phyloP scores from a whole-genome alignment of 2,797 vertebrate species.

The Aeoliscus strigatus region DNA sequence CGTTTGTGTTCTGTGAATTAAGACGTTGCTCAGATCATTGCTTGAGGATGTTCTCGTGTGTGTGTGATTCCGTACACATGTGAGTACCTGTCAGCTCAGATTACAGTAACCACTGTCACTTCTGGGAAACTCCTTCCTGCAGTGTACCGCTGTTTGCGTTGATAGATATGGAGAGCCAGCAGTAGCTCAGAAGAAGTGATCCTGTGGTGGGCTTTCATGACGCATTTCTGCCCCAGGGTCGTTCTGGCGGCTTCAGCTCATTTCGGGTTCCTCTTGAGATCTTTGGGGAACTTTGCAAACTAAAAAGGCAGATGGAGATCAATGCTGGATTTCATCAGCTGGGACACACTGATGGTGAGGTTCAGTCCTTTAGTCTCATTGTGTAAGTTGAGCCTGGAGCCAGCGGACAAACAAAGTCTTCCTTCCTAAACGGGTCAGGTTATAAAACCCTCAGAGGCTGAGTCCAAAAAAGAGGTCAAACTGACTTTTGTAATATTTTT shows the following conservation, averaged over 20 bases:
- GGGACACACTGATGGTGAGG: conserved; percentile 3
- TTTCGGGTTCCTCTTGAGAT: conserved; percentile 29
- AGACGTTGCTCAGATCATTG: too few relatives aligned
- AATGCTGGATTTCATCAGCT: conserved; percentile 5
- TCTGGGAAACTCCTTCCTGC: conserved; percentile 30
- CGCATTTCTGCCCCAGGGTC: conserved; percentile 13
- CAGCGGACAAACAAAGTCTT: too few relatives aligned
- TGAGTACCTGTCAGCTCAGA: conserved; percentile 17
- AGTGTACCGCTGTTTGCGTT: conserved; percentile 6
- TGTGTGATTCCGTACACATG: conserved; percentile 5
- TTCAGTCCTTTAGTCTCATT: too few relatives aligned
- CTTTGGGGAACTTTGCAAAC: conserved; percentile 26
- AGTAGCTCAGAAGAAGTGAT: conserved; percentile 7
- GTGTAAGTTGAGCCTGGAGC: conserved; percentile 8
- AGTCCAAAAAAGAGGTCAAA: neutral
- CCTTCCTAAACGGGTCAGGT: conserved; percentile 19
- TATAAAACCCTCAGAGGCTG: conserved; percentile 1
- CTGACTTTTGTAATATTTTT: neutral
- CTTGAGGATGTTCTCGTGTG: conserved; percentile 24
- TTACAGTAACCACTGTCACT: conserved; percentile 30
- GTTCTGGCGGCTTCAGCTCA: neutral
- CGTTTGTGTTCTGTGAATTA: too few relatives aligned
- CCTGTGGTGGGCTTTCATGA: conserved; percentile 24
- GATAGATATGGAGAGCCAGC: conserved; percentile 34
- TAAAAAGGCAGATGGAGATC: conserved; percentile 19